Base-by-base conservation (phyloP, 2,888 invertebrate species). In the Nomada fabriciana region DNA sequence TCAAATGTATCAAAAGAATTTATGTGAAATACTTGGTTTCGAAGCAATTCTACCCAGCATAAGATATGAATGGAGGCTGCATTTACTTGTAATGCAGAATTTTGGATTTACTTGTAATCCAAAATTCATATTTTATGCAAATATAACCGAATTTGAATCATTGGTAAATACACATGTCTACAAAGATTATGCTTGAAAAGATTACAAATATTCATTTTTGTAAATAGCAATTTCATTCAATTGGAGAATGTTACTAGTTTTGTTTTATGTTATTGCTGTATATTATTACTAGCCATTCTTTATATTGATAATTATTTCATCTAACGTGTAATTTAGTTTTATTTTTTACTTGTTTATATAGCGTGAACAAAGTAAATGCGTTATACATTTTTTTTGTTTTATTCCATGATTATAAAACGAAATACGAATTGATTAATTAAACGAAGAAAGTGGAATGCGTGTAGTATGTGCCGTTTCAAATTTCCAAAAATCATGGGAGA, bases 41-140 rank as follows among this genome's bases (percentile, higher is more conserved):
- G 47, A 47, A 23, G 15, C 25, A 36, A 63, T 63, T 23, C 3
- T 53, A 75, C 47, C 11, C 59, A 42, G 10, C 43, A 47, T 23
- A 71, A 70, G 29, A 72, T 71, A 36, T 25, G 20, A 18, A 13
- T n/a, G 57, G 52, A 57, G 23, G 29, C 25, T 80, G 80, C 71
- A 80, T 71, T 80, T 82, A 82, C 70, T 71, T 82, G 57, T 80
- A 64, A n/a, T n/a, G n/a, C n/a, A n/a, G n/a, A n/a, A n/a, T n/a
- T n/a, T n/a, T n/a, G n/a, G n/a, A 80, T 71, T 80, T 82, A 82
- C 70, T 71, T 82, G 57, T 80, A 64, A n/a, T n/a, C n/a, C 20
- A 15, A 61, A 60, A 60, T 53, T 47, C 10, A 36, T 52, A 20
- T 10, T 61, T 60, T 25, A 11, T 42, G 36, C 36, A 60, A 47